Conservation (phyloP, 2,888 invertebrate species). For the Rhamnusium bicolor region DNA sequence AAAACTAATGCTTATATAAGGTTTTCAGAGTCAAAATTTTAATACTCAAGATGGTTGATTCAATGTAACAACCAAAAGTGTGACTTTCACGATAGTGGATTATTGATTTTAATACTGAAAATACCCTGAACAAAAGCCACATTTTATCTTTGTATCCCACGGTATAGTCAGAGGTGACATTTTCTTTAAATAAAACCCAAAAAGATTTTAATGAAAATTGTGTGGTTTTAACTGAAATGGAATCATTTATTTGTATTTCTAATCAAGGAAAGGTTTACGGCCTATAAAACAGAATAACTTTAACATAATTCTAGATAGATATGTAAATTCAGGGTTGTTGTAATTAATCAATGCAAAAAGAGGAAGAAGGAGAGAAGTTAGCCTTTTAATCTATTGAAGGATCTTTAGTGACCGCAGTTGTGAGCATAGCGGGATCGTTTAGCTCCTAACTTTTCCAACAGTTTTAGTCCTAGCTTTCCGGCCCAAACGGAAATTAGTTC, state of each 20-base stretch:
- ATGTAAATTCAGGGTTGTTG: constrained; percentile 40
- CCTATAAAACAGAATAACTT: constrained; percentile 1
- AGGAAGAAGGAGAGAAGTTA: constrained; percentile 58
- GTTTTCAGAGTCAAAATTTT: too few relatives aligned
- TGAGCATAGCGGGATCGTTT: constrained; percentile 60
- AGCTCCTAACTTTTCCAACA: constrained; percentile 62
- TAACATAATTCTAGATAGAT: constrained; percentile 38
- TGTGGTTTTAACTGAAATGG: not conserved
- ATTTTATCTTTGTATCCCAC: not conserved
- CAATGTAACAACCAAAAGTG: too few relatives aligned
- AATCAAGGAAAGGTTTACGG: not conserved
- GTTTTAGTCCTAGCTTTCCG: constrained; percentile 65
- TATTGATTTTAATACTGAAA: too few relatives aligned
- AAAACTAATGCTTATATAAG: too few relatives aligned
- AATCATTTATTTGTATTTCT: not conserved
- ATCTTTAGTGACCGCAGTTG: constrained; percentile 66
- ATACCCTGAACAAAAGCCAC: not conserved
- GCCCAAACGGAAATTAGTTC: constrained; percentile 69
- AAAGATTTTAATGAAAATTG: not conserved
- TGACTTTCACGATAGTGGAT: too few relatives aligned
- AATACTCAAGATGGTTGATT: too few relatives aligned
- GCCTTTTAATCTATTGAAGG: constrained; percentile 63
- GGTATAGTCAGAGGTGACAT: not conserved
- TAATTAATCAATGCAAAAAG: constrained; percentile 50
- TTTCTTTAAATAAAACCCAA: not conserved